These are phyloP conservation scores for Rhynchotus rufescens DNA, from an alignment of 2,797 vertebrate genomes.

Conservation along the genomic window DNA sequence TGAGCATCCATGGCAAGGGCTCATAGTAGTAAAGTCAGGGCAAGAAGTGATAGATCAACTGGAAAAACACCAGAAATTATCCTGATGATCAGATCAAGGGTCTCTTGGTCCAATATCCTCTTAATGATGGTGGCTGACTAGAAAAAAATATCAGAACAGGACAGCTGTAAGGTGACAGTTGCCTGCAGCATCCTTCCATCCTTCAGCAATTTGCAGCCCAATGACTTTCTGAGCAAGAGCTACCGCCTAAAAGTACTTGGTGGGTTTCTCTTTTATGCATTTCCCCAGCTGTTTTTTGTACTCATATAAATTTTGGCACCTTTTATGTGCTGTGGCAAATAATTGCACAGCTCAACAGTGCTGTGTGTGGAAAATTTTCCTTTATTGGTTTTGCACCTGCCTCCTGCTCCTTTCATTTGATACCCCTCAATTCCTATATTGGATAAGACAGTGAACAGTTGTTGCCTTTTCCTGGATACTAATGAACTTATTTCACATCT, in stretches of 20 bases:
- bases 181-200: not conserved
- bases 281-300: not conserved
- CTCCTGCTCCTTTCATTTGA: not conserved
- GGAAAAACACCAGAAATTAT: not conserved
- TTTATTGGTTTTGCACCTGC: not conserved
- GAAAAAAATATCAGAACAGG: not conserved
- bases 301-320: not conserved
- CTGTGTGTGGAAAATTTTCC: not conserved
- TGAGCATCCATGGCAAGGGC: not conserved
- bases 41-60: not conserved
- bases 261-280: not conserved
- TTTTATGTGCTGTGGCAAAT: not conserved
- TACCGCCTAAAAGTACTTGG: not conserved
- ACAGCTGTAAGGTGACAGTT: not conserved
- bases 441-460: not conserved
- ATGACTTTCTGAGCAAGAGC: not conserved
- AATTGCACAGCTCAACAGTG: fast-evolving
- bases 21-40: not conserved
- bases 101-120: not conserved
- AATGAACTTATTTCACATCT: not conserved
- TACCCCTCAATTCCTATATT: not conserved
- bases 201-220: not conserved
- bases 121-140: not conserved
- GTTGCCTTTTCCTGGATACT: not conserved
- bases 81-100: not conserved